A percentile compares a stretch with the other conserved stretches of the same genome.
Evolutionary conservation across 2,888 invertebrate genomes (phyloP).

Genomic region (Tyria jacobaeae): DNA sequence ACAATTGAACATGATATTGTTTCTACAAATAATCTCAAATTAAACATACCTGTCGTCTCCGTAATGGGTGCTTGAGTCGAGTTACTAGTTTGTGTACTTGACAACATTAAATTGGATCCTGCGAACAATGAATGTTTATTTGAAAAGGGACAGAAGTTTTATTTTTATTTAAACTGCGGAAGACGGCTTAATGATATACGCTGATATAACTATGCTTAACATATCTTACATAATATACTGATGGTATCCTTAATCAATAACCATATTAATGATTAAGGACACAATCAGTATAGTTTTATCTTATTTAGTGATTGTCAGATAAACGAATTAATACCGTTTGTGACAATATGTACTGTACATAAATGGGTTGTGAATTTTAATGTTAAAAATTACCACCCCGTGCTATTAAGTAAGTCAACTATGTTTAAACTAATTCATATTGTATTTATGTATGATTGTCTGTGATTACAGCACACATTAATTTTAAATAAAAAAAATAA

Average conservation of each 20-base stretch:
- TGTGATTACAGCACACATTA: too few relatives aligned
- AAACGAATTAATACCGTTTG: too few relatives aligned
- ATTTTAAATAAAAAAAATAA: too few relatives aligned
- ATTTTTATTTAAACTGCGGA: background rate
- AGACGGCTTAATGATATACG: background rate
- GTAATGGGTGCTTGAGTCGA: conserved; percentile 46
- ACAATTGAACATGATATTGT: background rate
- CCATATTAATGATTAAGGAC: background rate
- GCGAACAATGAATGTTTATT: conserved; percentile 33
- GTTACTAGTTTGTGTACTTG: conserved; percentile 51
- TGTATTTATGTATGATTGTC: too few relatives aligned
- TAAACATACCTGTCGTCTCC: conserved; percentile 55
- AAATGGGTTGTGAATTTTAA: too few relatives aligned
- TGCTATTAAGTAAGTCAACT: too few relatives aligned
- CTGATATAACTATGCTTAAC: background rate
- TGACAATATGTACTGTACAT: too few relatives aligned
- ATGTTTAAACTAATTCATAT: too few relatives aligned
- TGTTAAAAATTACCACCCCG: too few relatives aligned
- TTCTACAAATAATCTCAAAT: background rate
- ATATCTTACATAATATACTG: background rate
- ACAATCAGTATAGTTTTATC: background rate
- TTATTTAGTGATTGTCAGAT: too few relatives aligned
- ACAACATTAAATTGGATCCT: conserved; percentile 63
- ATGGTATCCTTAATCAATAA: too few relatives aligned
- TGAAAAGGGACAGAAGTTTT: background rate